A percentile compares a stretch with the other conserved stretches of the same genome.
Conservation (phyloP, 2,888 invertebrate genomes). For the Pheosia tremula region DNA sequence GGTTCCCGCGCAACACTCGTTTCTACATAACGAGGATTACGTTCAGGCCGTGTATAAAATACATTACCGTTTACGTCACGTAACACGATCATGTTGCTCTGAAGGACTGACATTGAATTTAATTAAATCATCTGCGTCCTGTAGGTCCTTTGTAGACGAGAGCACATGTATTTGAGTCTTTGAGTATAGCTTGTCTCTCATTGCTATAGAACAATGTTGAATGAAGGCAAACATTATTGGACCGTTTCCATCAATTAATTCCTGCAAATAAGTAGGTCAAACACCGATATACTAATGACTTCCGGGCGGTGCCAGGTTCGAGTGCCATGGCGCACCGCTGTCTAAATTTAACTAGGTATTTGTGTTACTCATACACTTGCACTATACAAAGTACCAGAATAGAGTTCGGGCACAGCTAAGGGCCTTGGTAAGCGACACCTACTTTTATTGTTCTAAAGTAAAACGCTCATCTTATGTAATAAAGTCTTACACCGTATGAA, state of each 20-base stretch:
- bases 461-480: too few species aligned
- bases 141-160: too few species aligned
- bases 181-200: too few species aligned
- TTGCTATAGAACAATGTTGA: too few species aligned
- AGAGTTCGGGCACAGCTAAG: conserved; percentile 44
- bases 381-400: conserved; percentile 43
- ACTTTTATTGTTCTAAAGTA: conserved; percentile 11
- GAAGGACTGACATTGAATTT: conserved; percentile 16
- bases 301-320: conserved; percentile 60
- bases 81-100: background rate
- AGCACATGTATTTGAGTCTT: too few species aligned
- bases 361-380: conserved; percentile 44
- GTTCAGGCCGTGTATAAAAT: conserved; percentile 6
- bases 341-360: conserved; percentile 55
- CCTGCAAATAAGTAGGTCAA: conserved; percentile 54
- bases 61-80: conserved; percentile 3
- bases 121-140: background rate
- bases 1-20: conserved; percentile 28
- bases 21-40: conserved; percentile 18
- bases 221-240: conserved; percentile 28
- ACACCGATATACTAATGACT: conserved; percentile 59
- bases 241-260: conserved; percentile 55
- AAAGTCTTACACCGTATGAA: too few species aligned
- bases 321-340: conserved; percentile 42
- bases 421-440: conserved; percentile 45